A percentile compares a stretch with the other conserved stretches of the same genome.
phyloP scores from a whole-genome alignment of 92 coral and sea anemone genomes.

The Parazoanthus atlanticus region DNA sequence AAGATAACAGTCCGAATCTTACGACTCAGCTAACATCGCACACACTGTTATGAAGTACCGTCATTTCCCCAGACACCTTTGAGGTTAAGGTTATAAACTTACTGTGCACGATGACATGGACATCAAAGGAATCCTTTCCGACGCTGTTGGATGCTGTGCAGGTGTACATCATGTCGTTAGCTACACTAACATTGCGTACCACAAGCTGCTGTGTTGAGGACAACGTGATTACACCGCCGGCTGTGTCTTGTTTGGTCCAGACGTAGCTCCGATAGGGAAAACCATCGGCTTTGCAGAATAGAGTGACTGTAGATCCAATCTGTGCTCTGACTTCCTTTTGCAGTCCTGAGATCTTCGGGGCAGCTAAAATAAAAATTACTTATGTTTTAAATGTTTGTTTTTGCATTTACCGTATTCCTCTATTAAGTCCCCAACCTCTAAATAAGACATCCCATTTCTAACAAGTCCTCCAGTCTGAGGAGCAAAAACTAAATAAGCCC shows the following conservation, averaged over 20 bases:
- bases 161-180: conserved; percentile 6
- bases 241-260: conserved; percentile 6
- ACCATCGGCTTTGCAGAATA: conserved; percentile 19
- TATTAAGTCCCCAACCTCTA: no score
- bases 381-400: not conserved
- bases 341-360: conserved; percentile 25
- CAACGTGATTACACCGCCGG: not conserved
- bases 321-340: conserved; percentile 25
- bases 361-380: not conserved
- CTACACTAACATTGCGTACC: conserved; percentile 2
- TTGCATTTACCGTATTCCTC: no score
- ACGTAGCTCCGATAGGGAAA: conserved; percentile 29
- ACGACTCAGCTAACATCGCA: no score
- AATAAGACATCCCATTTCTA: no score
- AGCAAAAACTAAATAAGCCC: no score
- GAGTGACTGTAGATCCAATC: conserved; percentile 21
- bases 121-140: not conserved
- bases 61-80: no score
- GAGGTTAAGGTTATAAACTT: not conserved
- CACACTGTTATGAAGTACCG: no score
- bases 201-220: conserved; percentile 21
- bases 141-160: conserved; percentile 15
- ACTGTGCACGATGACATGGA: conserved; percentile 23
- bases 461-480: no score
- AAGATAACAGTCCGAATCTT: no score